A percentile compares a stretch with the other conserved stretches of the same genome.
phyloP scores from a whole-genome alignment of 2,888 invertebrate species.

The Aromia moschata region DNA sequence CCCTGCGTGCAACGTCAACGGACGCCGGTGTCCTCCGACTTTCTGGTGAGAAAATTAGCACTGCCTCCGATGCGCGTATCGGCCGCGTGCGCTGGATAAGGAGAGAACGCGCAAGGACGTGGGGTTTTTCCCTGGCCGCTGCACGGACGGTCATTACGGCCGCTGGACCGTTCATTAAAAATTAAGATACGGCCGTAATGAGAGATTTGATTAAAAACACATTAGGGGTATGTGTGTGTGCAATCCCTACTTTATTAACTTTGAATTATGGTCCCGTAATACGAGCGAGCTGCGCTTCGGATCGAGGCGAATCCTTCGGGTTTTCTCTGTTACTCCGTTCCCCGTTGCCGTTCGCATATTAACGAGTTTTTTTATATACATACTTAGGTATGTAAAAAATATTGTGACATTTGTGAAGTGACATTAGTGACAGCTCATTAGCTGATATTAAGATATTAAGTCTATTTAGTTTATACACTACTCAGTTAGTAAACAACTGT shows the following conservation, averaged over 20 bases:
- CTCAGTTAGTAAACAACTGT: too few species aligned
- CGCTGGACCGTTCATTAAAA: conserved; percentile 60
- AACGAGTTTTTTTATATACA: too few species aligned
- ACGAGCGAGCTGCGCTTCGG: conserved; percentile 3
- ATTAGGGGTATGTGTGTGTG: conserved; percentile 57
- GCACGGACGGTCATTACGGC: conserved; percentile 43
- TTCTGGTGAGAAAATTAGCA: conserved; percentile 58
- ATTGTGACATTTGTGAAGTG: too few species aligned
- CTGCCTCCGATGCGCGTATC: conserved; percentile 29
- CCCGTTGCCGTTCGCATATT: not conserved
- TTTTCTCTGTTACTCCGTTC: conserved; percentile 2
- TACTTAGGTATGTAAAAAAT: too few species aligned
- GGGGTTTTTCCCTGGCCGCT: conserved; percentile 30
- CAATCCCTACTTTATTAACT: conserved; percentile 38
- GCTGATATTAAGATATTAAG: too few species aligned
- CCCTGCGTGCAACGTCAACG: too few species aligned
- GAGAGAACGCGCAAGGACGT: conserved; percentile 28
- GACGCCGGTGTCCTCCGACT: conserved; percentile 29
- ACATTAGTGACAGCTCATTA: too few species aligned
- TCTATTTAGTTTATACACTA: too few species aligned
- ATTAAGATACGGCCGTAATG: conserved; percentile 62
- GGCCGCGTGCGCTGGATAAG: conserved; percentile 32
- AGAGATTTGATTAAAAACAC: conserved; percentile 64
- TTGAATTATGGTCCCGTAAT: conserved; percentile 30
- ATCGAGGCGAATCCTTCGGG: conserved; percentile 7